Base-by-base conservation (phyloP, 2,797 vertebrate genomes). In the Mormyrops boulengeri region DNA sequence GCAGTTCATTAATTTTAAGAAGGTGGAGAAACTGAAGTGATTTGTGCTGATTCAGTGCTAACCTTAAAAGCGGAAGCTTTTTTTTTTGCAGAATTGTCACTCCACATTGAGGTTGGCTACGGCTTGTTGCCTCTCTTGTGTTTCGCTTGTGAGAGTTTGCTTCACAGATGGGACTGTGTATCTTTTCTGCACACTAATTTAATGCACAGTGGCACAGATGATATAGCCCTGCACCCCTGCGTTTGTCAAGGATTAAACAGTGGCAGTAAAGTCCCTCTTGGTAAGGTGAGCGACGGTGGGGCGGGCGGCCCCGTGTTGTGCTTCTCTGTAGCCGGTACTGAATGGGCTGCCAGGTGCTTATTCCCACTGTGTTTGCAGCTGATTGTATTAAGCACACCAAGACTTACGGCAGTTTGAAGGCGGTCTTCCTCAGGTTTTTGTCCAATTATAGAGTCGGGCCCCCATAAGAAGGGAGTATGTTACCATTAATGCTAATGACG, bases 1-100 rank as follows among this genome's bases (percentile, higher is more conserved):
- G 86, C 30, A 66, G 62, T 88, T 90, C 80, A 90, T 92, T 89
- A 91, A 91, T 91, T 88, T 90, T 89, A 87, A 30, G 86, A 26
- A 85, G 88, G 80, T 84, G 60, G 88, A 49, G 88, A 77, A 60
- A 52, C 26, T 41, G 80, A 84, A 30, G 9, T 8, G 26, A 52
- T 91, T 93, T 92, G 88, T 92, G 93, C 92, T 92, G 93, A 94
- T 93, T 93, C 92, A 91, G 91, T 82, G 4, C 26, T 62, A 90
- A 90, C 86, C 44, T 77, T 57, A 47, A 91, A 90, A 60, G 19
- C 77, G 90, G 89, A 91, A 91, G 89, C 85, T 90, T 88, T 93
- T 92, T 92, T 92, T 94, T 93, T 92, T 90, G 92, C 93, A 91
- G 91, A 90, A 94, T 93, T 92, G 90, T 93, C 91, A 90, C 89